A percentile compares a stretch with the other conserved stretches of the same genome.
phyloP scores from a whole-genome alignment of 2,113 vertebrate species.

The Oreochromis spilurus region DNA sequence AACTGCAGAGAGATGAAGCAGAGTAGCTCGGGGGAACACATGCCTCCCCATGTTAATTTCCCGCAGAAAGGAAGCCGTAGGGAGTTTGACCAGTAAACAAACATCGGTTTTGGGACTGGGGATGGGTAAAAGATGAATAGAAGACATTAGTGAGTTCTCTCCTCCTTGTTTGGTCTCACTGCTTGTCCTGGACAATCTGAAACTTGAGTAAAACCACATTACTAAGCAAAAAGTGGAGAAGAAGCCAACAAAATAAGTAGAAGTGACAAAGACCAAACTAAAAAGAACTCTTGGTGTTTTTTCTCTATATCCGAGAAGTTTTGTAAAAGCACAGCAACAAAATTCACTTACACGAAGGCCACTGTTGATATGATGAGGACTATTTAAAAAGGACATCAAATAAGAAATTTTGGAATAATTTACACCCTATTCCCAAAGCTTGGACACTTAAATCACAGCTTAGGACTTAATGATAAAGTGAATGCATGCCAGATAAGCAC shows the following conservation, averaged over 20 bases:
- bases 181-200: neutral
- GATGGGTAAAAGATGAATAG: neutral
- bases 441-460: neutral
- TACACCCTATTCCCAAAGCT: neutral
- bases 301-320: neutral
- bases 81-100: conserved; percentile 57
- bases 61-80: conserved; percentile 23
- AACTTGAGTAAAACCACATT: conserved; percentile 31
- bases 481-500: neutral
- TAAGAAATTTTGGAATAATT: neutral
- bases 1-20: conserved; percentile 38
- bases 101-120: conserved; percentile 6
- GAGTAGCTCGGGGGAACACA: conserved; percentile 60
- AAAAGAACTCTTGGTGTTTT: neutral
- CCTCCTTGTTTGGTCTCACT: neutral
- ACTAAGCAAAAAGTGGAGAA: neutral
- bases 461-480: neutral
- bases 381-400: neutral
- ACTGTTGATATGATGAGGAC: fast-evolving
- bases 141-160: neutral
- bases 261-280: neutral
- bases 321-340: neutral
- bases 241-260: neutral
- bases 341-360: neutral
- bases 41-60: conserved; percentile 50